Base-by-base conservation (phyloP, 2,888 invertebrate species). In the Trisateles emortualis region DNA sequence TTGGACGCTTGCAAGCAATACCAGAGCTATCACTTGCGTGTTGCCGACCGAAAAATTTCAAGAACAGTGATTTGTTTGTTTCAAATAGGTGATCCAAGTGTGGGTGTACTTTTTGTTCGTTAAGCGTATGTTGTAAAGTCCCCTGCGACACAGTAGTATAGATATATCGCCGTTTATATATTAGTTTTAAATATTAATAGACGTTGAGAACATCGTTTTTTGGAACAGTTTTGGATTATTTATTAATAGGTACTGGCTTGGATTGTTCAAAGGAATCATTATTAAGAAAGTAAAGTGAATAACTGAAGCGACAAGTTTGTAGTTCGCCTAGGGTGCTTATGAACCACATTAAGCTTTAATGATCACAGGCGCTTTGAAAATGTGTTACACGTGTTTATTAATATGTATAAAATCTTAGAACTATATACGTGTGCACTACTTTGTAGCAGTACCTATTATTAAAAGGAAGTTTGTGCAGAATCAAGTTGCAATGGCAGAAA, bases 211-310 rank as follows among this genome's bases (percentile, higher is more conserved):
- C n/a, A n/a, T n/a, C n/a, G n/a, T n/a, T n/a, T n/a, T n/a, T n/a
- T 29, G n/a, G 9, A 29, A 6, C 13, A 33, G 36, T 4, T 36
- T 35, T 19, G 4, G 19, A 36, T 8, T 9, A 4, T 16, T 35
- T 35, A 13, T 2, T n/a, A 19, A 36, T 3, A 36, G 30, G 13
- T 9, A n/a, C n/a, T n/a, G n/a, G n/a, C 36, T 55, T 40, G 30
- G 55, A 48, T 62, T 60, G 64, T 72, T 68, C 53, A 69, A n/a
- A 67, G 57, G 47, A 64, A 68, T 63, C 59, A 62, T 76, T 68
- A 70, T 64, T 41, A 24, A 51, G 59, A 59, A 68, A 58, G 56
- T 63, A 48, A 59, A 63, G 57, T 48, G 65, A 62, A 57, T 56
- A 59, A 52, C 48, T 57, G 42, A 50, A 50, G 58, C 55, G 48